Conservation (phyloP, 2,888 invertebrate species). For the Acheta domesticus region DNA sequence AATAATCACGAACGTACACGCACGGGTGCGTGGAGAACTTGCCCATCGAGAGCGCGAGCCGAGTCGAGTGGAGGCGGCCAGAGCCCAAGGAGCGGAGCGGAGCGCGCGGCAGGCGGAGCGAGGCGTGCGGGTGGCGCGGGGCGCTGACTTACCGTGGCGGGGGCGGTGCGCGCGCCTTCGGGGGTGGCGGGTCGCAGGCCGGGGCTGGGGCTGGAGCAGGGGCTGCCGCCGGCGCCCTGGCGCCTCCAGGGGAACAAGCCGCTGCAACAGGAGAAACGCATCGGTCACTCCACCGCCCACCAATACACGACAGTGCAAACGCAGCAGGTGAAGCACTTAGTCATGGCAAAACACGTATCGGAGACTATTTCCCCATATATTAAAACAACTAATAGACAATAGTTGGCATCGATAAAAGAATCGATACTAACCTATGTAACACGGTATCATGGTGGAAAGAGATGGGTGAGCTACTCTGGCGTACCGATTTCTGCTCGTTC, state of each 20-base stretch:
- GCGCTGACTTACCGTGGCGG: constrained; percentile 41
- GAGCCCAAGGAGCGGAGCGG: not conserved
- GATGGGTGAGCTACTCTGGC: no score
- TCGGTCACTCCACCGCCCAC: not conserved
- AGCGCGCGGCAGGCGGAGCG: not conserved
- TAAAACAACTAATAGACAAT: no score
- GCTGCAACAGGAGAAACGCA: constrained; percentile 36
- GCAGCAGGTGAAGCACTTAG: not conserved
- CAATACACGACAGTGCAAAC: not conserved
- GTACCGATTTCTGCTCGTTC: no score
- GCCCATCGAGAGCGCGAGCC: not conserved
- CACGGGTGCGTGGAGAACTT: no score
- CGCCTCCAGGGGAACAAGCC: constrained; percentile 40
- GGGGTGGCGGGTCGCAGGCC: constrained; percentile 39
- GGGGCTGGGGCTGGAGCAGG: constrained; percentile 38
- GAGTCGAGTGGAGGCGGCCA: not conserved
- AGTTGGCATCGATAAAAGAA: no score
- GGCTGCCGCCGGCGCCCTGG: constrained; percentile 30
- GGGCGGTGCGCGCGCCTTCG: constrained; percentile 40
- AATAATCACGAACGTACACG: no score
- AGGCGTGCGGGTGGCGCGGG: not conserved
- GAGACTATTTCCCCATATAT: no score
- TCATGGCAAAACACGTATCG: no score
- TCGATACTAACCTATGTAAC: no score
- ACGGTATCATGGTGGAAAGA: no score